These are phyloP conservation scores for Grammomys surdaster DNA, from an alignment of 2,113 vertebrate species.

Conservation along the genomic window DNA sequence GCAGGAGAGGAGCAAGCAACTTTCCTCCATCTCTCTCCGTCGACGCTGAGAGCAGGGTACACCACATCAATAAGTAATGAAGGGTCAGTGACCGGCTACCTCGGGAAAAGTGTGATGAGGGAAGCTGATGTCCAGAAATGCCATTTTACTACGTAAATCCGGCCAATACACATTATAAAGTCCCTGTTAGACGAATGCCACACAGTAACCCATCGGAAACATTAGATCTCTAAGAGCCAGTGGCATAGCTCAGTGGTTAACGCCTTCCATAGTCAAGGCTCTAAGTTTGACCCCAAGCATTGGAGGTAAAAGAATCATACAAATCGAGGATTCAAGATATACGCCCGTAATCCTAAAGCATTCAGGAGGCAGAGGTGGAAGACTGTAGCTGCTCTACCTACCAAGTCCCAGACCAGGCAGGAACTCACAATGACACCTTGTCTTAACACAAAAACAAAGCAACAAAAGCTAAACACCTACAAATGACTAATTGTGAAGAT, in stretches of 20 bases:
- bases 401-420: background rate
- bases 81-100: background rate
- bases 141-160: conserved; percentile 13
- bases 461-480: background rate
- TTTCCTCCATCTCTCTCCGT: background rate
- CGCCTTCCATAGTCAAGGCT: background rate
- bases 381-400: background rate
- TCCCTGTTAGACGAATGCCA: background rate
- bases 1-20: background rate
- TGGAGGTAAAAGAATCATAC: background rate
- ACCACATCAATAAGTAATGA: background rate
- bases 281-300: background rate
- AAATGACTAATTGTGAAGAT: conserved; percentile 32
- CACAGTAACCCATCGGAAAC: background rate
- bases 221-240: background rate
- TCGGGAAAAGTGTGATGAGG: background rate
- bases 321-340: background rate
- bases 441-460: background rate
- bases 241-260: background rate
- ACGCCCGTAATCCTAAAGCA: background rate
- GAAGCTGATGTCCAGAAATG: conserved; percentile 17
- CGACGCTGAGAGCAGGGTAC: background rate
- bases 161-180: background rate
- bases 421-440: background rate
- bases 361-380: background rate